phyloP scores from a whole-genome alignment of 2,888 invertebrate genomes.

The Harpalus rufipes region DNA sequence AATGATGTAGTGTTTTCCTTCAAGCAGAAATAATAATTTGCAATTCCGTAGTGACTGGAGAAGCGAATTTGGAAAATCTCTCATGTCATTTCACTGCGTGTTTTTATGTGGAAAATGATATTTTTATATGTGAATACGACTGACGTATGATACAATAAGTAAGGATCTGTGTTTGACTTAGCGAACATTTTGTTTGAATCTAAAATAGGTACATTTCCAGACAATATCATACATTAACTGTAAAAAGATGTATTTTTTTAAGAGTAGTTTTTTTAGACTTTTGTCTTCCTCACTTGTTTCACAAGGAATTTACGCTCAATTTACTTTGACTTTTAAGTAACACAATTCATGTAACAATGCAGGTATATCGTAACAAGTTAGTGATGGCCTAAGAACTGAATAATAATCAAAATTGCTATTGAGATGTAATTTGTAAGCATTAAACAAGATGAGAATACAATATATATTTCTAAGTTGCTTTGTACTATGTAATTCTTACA shows the following conservation, averaged over 20 bases:
- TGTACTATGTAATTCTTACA: slow-evolving; percentile 24
- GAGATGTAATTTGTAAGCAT: slow-evolving; percentile 28
- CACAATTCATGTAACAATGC: slow-evolving; percentile 29
- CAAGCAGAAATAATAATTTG: neutral
- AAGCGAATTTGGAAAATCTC: slow-evolving; percentile 34
- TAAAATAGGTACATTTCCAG: slow-evolving; percentile 49
- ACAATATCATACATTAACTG: slow-evolving; percentile 46
- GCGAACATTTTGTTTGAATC: slow-evolving; percentile 10
- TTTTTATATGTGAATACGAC: slow-evolving; percentile 56
- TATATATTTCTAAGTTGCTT: slow-evolving; percentile 43
- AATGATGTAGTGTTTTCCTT: slow-evolving; percentile 15
- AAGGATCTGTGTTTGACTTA: slow-evolving; percentile 29
- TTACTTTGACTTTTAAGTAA: slow-evolving; percentile 27
- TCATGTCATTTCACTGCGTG: slow-evolving; percentile 16
- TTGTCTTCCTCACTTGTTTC: slow-evolving; percentile 53
- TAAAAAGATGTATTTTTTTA: slow-evolving; percentile 49
- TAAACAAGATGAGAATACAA: slow-evolving; percentile 25
- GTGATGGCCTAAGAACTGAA: slow-evolving; percentile 33
- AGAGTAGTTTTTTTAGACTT: slow-evolving; percentile 49
- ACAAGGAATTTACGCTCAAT: slow-evolving; percentile 13
- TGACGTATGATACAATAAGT: slow-evolving; percentile 22
- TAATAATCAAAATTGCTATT: slow-evolving; percentile 32
- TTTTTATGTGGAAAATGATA: slow-evolving; percentile 42
- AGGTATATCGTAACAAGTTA: slow-evolving; percentile 11
- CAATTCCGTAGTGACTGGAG: too few relatives aligned